Base-by-base conservation (phyloP, 35 echinoderm and acorn worm species). In the Patiria miniata region DNA sequence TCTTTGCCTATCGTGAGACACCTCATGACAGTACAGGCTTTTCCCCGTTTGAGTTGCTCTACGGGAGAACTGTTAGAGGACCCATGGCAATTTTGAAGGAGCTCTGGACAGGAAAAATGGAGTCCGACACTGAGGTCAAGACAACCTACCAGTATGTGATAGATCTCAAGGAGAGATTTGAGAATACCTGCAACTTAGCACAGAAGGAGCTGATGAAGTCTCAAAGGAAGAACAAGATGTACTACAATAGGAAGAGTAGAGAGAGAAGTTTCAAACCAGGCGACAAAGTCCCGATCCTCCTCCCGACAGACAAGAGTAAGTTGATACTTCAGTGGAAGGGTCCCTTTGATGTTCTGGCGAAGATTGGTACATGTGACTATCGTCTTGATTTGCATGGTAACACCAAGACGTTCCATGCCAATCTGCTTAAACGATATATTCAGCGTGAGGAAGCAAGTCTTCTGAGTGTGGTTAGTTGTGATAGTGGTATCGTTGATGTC, bases 1-100 rank as follows among this genome's bases (percentile, higher is more conserved):
- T 93, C 2, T 93, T 93, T 53, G 91, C 86, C 23, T 93, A 93
- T 68, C 32, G 91, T 2, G 91, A 93, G 83, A 79, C 51, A 2
- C 80, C 86, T 37, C 61, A 93, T 0, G 61, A 42, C 7, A 93
- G 86, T 76, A 83, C 51, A n/a, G 80, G 80, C 5, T 89, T 94
- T 38, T 19, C 87, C 22, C 92, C 80, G 39, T 94, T 93, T 18
- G 91, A 93, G 37, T 68, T 89, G 37, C 26, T 94, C 18, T 94
- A 82, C 39, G 87, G 87, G 8, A 55, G 87, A 86, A 58, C 44
- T 73, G 56, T 94, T 36, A n/a, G 14, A 65, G 60, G 60, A 21
- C 60, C 60, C 0, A 1, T 65, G 60, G 14, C 14, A 19, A 65
- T 65, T 26, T 32, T 65, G 22, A 65, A 65, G 60, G 60, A 32